Conservation (phyloP, 2,797 vertebrate species). For the Botia almorhae region DNA sequence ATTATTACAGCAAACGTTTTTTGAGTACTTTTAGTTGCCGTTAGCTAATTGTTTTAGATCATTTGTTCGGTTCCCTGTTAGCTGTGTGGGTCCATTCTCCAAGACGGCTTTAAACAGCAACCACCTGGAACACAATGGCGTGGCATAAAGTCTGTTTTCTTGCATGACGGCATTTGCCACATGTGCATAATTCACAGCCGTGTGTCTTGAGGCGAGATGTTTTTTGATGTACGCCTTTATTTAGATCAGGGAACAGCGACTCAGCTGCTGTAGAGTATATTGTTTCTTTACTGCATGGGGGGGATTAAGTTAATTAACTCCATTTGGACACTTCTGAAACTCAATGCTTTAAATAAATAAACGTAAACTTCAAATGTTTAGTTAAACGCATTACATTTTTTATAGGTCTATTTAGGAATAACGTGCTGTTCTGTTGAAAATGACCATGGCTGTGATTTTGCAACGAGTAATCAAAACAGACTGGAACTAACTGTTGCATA, state of each 20-base stretch:
- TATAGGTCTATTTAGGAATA: not conserved
- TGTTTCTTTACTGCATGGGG: not conserved
- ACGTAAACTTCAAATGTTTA: not conserved
- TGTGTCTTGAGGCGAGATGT: constrained; percentile 13
- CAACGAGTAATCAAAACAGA: no score
- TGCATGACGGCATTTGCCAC: constrained; percentile 47
- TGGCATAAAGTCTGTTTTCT: constrained; percentile 63
- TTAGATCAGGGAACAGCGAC: not conserved
- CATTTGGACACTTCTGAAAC: constrained; percentile 1
- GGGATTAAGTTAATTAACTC: constrained; percentile 8
- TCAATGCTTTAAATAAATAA: not conserved
- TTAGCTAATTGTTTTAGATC: no score
- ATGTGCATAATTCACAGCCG: constrained; percentile 35
- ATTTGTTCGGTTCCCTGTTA: no score
- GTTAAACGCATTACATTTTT: no score
- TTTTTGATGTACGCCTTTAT: not conserved
- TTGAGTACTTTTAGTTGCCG: no score
- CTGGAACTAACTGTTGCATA: not conserved
- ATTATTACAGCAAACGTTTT: no score
- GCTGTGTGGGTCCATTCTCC: not conserved
- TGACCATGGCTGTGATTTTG: not conserved
- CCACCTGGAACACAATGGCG: constrained; percentile 68
- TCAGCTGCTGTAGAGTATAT: not conserved
- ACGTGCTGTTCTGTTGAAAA: not conserved
- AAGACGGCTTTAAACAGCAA: constrained; percentile 65